Base-by-base conservation (phyloP, 1,140 invertebrate genomes). In the Zaprionus ornatus region DNA sequence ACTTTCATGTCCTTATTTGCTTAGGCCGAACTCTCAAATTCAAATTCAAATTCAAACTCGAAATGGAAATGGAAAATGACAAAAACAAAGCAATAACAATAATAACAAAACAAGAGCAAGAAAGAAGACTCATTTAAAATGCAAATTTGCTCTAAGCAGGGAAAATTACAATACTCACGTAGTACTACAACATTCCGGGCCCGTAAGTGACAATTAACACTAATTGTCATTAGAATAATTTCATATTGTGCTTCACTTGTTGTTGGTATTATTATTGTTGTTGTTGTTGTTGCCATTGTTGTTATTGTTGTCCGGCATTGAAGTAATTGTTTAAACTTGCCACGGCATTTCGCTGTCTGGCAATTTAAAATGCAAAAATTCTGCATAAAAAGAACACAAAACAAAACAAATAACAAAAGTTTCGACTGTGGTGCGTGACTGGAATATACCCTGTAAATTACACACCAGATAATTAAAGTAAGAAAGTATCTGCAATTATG, bases 221-320 rank as follows among this genome's bases (percentile, higher is more conserved):
- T 90, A 90, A 90, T 90, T 90, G 85, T 82, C 82, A 90, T 90
- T 90, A 90, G 78, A 88, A 88, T 88, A 88, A 90, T 88, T 88
- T 88, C 78, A 84, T 88, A 90, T 88, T 85, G 82, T 77, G 70
- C 64, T 65, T 55, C 42, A 74, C 48, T 35, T 65, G 48, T 67
- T 77, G 50, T 70, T 68, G 23, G 19, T 50, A 23, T 80, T 80
- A 37, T 67, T 66, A 3, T 42, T 15, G 13, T 4, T 70, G 35
- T 66, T 64, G 23, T 56, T 70, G 15, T 81, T 69, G 59, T 64
- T 17, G 27, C 27, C 63, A 45, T 64, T 66, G 15, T 64, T 64
- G 10, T 45, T 64, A 32, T 32, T 32, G 55, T 65, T 67, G 42
- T 62, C 45, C 45, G 15, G 15, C 40, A 6, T 60, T 74, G 66